Evolutionary conservation across 2,113 vertebrate genomes (phyloP).

Genomic region (Platysteira castanea): DNA sequence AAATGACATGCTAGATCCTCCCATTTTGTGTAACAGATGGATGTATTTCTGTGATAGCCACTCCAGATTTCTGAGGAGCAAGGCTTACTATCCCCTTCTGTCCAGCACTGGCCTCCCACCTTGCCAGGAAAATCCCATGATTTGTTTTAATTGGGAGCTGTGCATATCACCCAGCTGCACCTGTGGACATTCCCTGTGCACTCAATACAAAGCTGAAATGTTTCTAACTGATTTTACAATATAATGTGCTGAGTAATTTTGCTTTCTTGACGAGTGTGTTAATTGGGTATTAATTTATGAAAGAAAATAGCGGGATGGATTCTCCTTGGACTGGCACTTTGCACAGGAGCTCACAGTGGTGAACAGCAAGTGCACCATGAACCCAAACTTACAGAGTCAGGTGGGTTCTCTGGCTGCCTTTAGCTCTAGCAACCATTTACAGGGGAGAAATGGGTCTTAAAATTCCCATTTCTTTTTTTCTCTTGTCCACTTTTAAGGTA

Average conservation of each 20-base stretch:
- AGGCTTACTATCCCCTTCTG: background rate
- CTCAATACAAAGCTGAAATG: background rate
- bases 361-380: background rate
- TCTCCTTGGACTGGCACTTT: constrained; percentile 17
- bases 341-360: background rate
- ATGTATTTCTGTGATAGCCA: background rate
- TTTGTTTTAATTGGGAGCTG: background rate
- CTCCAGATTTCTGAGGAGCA: background rate
- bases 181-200: background rate
- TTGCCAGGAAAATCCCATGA: background rate
- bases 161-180: background rate
- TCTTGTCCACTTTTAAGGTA: background rate
- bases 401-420: background rate
- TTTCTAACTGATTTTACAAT: background rate
- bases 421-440: background rate
- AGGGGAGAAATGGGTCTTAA: background rate
- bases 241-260: background rate
- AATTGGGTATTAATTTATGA: constrained; percentile 65
- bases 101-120: background rate
- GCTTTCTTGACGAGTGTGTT: constrained; percentile 27
- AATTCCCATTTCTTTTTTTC: background rate
- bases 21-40: background rate
- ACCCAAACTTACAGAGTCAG: background rate
- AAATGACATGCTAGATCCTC: background rate
- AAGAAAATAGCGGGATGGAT: constrained; percentile 38